Evolutionary conservation across 2,797 vertebrate species (phyloP), one percentile per base, ranked within the genome.

Genomic region (Harpagifer antarcticus): DNA sequence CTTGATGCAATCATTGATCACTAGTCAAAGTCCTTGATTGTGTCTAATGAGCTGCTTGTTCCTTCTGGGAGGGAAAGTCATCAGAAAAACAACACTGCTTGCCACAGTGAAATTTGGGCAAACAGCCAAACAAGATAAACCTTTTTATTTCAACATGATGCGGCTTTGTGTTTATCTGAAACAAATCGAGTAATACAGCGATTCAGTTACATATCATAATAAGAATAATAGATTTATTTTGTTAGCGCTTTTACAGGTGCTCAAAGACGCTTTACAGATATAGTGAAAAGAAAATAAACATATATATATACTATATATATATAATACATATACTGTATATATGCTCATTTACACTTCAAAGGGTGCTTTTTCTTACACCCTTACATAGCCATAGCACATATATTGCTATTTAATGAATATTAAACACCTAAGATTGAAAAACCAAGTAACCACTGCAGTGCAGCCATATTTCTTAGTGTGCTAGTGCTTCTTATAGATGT

Each of bases 1-100:
- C 74, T 76, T 78, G 69, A 75, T 85, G 85, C 56, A 37, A 59
- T 79, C 85, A 88, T 83, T 88, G 88, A 91, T 89, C 81, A 83
- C 63, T 31, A 58, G 70, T 89, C 88, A 82, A 74, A 83, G 57
- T 74, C 60, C 75, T 85, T 88, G 82, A 90, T 90, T 88, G 76
- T 61, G 44, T 74, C 65, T 90, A 88, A 90, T 87, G 87, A 85
- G 86, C 84, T 83, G 74, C 80, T 86, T 83, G 80, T 85, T 91
- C 57, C 60, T 82, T 87, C 66, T 81, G 68, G 84, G 71, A 81
- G 70, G 77, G 58, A 65, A 77, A 67, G 56, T 72, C 78, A 81
- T 84, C 76, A 78, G 79, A 67, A 81, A 88, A 89, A 75, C 79
- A 84, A 67, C 78, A 53, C 20, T 16, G 74, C 42, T 61, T 78